phyloP scores from a whole-genome alignment of 2,888 invertebrate genomes.

The Cataglyphis albicans region DNA sequence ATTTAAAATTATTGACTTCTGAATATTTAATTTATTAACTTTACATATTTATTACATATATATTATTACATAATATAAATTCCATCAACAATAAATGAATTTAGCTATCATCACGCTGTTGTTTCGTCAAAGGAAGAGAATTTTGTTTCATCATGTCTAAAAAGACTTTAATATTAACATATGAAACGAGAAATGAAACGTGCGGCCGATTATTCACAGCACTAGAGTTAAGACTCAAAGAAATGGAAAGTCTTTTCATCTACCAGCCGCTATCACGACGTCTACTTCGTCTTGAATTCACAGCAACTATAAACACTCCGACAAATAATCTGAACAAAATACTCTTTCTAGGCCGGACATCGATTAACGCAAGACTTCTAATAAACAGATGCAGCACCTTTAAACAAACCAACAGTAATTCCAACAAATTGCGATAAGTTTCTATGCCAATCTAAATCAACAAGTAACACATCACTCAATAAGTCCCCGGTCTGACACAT shows the following conservation, averaged over 20 bases:
- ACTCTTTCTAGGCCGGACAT: constrained; percentile 32
- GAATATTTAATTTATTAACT: background rate
- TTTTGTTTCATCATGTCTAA: background rate
- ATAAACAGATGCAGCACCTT: constrained; percentile 2
- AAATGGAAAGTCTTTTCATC: constrained; percentile 53
- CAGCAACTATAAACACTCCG: constrained; percentile 3
- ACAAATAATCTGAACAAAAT: constrained; percentile 34
- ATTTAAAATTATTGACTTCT: background rate
- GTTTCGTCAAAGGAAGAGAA: constrained; percentile 2
- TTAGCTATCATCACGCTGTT: background rate
- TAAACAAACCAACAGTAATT: constrained; percentile 2
- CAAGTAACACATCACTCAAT: too few relatives aligned
- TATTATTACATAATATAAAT: background rate
- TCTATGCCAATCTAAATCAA: background rate
- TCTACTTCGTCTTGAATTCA: constrained; percentile 26
- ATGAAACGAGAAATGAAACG: constrained; percentile 28
- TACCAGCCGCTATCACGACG: constrained; percentile 9
- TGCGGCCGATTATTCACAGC: constrained; percentile 11
- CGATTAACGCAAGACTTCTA: constrained; percentile 43
- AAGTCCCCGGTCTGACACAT: too few relatives aligned
- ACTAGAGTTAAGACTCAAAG: constrained; percentile 36
- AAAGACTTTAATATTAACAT: constrained; percentile 40
- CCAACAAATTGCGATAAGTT: background rate
- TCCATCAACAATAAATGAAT: constrained; percentile 4
- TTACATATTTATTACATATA: background rate